Percentiles rank a stretch among this genome's conserved stretches.
Conservation (phyloP, 2,888 invertebrate species). For the Lycia hirtaria region DNA sequence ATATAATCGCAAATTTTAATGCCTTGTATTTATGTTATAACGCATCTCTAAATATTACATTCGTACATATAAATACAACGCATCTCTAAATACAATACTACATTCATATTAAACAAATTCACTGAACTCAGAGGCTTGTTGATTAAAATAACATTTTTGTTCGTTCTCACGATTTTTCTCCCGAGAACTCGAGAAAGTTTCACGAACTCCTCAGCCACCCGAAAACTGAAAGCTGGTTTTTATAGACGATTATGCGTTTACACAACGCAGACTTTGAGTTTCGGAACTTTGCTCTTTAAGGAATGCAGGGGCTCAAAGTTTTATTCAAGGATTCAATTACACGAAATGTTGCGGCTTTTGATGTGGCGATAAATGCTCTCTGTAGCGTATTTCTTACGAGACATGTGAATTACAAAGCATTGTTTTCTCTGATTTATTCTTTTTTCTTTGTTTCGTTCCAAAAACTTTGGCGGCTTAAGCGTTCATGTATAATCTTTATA, state of each 20-base stretch:
- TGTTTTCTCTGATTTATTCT: conserved; percentile 2
- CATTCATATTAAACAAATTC: conserved; percentile 9
- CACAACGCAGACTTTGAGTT: conserved; percentile 49
- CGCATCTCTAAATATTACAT: no score
- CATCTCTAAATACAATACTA: conserved; percentile 28
- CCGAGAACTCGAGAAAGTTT: conserved; percentile 38
- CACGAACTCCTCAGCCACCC: conserved; percentile 35
- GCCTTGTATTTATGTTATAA: no score
- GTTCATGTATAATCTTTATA: background rate
- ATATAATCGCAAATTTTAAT: no score
- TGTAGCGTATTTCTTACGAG: conserved; percentile 11
- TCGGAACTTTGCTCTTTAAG: conserved; percentile 44
- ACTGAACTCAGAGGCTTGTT: conserved; percentile 52
- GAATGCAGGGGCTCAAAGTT: conserved; percentile 45
- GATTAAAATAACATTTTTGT: conserved; percentile 69
- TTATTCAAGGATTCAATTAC: conserved; percentile 42
- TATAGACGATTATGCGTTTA: conserved; percentile 57
- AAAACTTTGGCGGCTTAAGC: background rate
- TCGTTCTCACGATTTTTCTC: conserved; percentile 47
- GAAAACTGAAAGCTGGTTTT: conserved; percentile 45
- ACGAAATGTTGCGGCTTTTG: conserved; percentile 37
- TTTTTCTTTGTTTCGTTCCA: background rate
- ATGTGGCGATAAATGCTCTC: conserved; percentile 15
- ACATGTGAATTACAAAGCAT: conserved; percentile 7
- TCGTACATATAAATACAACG: no score